phyloP scores from a whole-genome alignment of 2,888 invertebrate genomes.

The Tortricodes alternella region DNA sequence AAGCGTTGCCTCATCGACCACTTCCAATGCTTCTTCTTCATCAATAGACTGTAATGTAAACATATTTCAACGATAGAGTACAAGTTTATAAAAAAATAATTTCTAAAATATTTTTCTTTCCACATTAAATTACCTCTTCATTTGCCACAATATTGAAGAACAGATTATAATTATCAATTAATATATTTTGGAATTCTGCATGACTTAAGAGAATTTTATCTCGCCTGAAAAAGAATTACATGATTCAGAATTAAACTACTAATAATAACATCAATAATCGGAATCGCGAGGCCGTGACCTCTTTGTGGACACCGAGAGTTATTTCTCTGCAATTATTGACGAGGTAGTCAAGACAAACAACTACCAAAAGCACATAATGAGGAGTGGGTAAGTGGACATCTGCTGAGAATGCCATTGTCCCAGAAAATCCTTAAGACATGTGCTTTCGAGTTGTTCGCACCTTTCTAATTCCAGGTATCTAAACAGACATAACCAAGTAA shows the following conservation, averaged over 20 bases:
- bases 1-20: conserved; percentile 65
- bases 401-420: no score
- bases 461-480: no score
- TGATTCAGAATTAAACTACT: not conserved
- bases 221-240: conserved; percentile 50
- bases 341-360: no score
- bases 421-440: no score
- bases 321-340: no score
- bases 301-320: no score
- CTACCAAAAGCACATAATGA: no score
- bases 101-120: not conserved
- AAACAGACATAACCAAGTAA: no score
- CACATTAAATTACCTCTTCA: conserved; percentile 55
- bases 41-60: conserved; percentile 51
- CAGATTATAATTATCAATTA: conserved; percentile 86
- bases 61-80: not conserved
- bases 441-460: no score
- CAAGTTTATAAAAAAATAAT: not conserved
- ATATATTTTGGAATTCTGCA: conserved; percentile 79
- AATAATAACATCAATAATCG: no score
- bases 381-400: no score
- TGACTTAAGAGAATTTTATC: conserved; percentile 74
- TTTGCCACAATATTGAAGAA: conserved; percentile 85
- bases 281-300: no score
- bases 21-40: conserved; percentile 64